Percentiles rank a stretch among this genome's conserved stretches.
Evolutionary conservation across 2,797 vertebrate species (phyloP).

Genomic region (Sebastes kiyomatsui): DNA sequence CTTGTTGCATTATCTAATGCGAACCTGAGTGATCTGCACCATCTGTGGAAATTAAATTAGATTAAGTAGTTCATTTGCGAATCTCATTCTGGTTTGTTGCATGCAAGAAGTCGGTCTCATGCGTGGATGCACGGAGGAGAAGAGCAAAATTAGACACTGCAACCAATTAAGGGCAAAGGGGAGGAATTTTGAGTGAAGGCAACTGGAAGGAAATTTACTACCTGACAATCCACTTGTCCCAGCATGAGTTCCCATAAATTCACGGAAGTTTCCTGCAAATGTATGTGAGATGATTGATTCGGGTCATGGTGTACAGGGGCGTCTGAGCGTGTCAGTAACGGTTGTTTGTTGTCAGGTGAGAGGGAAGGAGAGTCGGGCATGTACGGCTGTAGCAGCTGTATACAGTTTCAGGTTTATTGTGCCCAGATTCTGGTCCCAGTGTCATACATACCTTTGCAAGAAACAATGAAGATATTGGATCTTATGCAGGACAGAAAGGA

Average conservation of each 20-base stretch:
- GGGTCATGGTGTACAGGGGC: slow-evolving; percentile 56
- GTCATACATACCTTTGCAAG: slow-evolving; percentile 73
- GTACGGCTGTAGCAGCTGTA: neutral
- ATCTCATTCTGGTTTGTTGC: slow-evolving; percentile 34
- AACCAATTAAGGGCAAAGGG: slow-evolving; percentile 53
- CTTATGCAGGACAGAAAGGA: slow-evolving; percentile 70
- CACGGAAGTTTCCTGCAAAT: slow-evolving; percentile 87
- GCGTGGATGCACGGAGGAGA: slow-evolving; percentile 56
- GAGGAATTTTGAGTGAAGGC: slow-evolving; percentile 51
- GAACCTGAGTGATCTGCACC: slow-evolving; percentile 19
- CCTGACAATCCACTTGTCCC: slow-evolving; percentile 85
- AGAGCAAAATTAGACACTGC: slow-evolving; percentile 29
- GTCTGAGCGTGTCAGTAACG: slow-evolving; percentile 52
- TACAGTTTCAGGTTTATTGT: neutral
- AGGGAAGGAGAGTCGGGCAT: neutral
- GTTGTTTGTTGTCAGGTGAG: slow-evolving; percentile 21
- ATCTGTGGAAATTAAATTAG: neutral
- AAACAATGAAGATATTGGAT: slow-evolving; percentile 79
- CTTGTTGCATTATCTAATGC: neutral
- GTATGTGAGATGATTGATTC: slow-evolving; percentile 83
- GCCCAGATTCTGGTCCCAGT: slow-evolving; percentile 30
- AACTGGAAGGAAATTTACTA: slow-evolving; percentile 81
- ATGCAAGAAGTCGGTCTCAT: slow-evolving; percentile 68
- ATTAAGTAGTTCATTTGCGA: neutral
- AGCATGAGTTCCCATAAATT: slow-evolving; percentile 87